Evolutionary conservation across 2,113 vertebrate genomes (phyloP), one percentile per base, ranked within the genome.

Genomic region (Dasyprocta punctata): DNA sequence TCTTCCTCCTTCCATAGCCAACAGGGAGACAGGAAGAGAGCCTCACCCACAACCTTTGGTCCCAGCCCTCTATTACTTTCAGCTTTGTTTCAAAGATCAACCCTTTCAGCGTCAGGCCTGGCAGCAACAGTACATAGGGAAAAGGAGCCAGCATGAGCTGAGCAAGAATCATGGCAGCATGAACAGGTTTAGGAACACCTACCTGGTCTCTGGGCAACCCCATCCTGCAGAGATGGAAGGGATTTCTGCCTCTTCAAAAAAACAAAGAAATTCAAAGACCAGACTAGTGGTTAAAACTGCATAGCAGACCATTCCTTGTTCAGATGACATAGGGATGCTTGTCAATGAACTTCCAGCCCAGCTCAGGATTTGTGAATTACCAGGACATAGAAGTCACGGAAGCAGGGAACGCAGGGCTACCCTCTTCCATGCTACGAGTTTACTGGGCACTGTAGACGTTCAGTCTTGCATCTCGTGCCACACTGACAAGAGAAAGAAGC

Each of bases 41-140:
- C 92, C 94, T 90, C 95, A 73, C 96, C 93, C 33, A 54, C 77
- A 90, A 97, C 95, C 97, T 97, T 96, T 96, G 95, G 73, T 84
- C 94, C 0, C n/a, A 78, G 30, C 65, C 44, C 38, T 58, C 86
- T 84, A 41, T 52, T 88, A 92, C 90, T 84, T 80, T 92, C 86
- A 54, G 52, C 71, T 58, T 94, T 12, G 13, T 33, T 12, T 82
- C 47, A 60, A 28, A 61, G 56, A 73, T 52, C 41, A 60, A 36
- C 49, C 81, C 14, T 90, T 44, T 58, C 61, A 63, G 83, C 30
- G 80, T 77, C 61, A 52, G 83, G 88, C 49, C 67, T 52, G 58
- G 36, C 22, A 78, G 56, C 77, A 71, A 92, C 5, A 65, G 38
- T n/a, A 86, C 81, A 96, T 13, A 71, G 63, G 33, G 54, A 88